Evolutionary conservation across 35 echinoderm and acorn worm genomes (phyloP).

Genomic region (Apostichopus californicus): DNA sequence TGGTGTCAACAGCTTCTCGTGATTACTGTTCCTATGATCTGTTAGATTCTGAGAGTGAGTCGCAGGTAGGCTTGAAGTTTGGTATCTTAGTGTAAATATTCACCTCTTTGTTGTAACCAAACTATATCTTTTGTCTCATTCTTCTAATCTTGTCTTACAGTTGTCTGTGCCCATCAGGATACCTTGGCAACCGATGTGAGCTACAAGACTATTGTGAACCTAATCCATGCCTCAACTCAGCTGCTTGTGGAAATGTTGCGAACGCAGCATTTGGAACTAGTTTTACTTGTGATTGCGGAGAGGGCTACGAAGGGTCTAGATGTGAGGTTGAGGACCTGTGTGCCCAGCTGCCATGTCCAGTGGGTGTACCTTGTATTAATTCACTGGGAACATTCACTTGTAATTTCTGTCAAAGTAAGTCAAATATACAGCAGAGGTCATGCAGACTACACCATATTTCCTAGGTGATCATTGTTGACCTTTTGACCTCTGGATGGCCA

Average conservation of each 20-base stretch:
- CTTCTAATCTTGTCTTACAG: constrained; percentile 23
- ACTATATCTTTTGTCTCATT: background rate
- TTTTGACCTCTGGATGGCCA: background rate
- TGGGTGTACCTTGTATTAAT: constrained; percentile 68
- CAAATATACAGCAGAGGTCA: background rate
- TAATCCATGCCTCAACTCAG: constrained; percentile 73
- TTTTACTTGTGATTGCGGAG: constrained; percentile 61
- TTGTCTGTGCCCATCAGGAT: constrained; percentile 61
- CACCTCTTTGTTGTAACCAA: background rate
- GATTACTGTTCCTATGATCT: too few species aligned
- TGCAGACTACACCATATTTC: too few species aligned
- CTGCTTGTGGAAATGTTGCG: constrained; percentile 36
- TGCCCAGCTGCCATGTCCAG: constrained; percentile 55
- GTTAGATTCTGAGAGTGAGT: too few species aligned
- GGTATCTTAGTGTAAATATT: too few species aligned
- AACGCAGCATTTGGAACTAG: constrained; percentile 50
- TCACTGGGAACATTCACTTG: constrained; percentile 67
- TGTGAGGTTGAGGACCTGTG: constrained; percentile 82
- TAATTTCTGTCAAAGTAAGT: constrained; percentile 87
- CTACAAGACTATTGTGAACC: constrained; percentile 19
- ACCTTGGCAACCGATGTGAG: constrained; percentile 69
- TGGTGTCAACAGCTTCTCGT: too few species aligned
- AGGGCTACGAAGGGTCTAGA: constrained; percentile 48
- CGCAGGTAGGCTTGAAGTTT: too few species aligned
- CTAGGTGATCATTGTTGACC: too few species aligned